Base-by-base conservation (phyloP, 2,113 vertebrate genomes). In the Lampris incognitus region DNA sequence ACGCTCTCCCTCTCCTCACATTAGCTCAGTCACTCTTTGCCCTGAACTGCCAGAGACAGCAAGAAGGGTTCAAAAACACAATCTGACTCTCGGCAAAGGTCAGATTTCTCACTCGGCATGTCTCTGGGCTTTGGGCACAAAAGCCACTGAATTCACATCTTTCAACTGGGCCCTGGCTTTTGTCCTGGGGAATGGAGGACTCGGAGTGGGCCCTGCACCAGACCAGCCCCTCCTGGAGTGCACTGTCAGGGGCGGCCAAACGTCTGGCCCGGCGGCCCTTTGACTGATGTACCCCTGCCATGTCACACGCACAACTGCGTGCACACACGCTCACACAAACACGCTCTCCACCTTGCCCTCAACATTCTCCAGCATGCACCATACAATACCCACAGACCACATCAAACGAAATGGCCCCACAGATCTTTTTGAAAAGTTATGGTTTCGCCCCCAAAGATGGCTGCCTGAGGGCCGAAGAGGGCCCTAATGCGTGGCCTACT, bases 131-230 rank as follows among this genome's bases (percentile, higher is more conserved):
- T 88, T 81, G 74, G 4, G 8, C 89, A 85, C 88, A 92, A 93
- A 94, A 93, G 92, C 91, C 80, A 66, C 90, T 87, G 92, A 93
- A 94, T 95, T 94, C 93, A 94, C 94, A 93, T 95, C 93, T 94
- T 95, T 95, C 93, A 94, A 92, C 89, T 84, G 82, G 87, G 84
- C 92, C 83, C 76, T 73, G 10, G 87, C 92, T 88, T 94, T 95
- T 95, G 95, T 94, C 92, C 90, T 58, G 63, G 62, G 81, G 87
- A 91, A 89, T 70, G 83, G 91, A 90, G 89, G 76, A 73, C 87
- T 92, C 74, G 62, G 91, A 93, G 90, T 80, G 80, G 92, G 91
- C 87, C 81, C 93, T 91, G 91, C 93, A 92, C 92, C 87, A 92
- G 91, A 94, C 94, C 94, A 92, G 92, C 83, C 65, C 92, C 93